Evolutionary conservation across 2,797 vertebrate species (phyloP).

Genomic region (Chromobotia macracanthus): DNA sequence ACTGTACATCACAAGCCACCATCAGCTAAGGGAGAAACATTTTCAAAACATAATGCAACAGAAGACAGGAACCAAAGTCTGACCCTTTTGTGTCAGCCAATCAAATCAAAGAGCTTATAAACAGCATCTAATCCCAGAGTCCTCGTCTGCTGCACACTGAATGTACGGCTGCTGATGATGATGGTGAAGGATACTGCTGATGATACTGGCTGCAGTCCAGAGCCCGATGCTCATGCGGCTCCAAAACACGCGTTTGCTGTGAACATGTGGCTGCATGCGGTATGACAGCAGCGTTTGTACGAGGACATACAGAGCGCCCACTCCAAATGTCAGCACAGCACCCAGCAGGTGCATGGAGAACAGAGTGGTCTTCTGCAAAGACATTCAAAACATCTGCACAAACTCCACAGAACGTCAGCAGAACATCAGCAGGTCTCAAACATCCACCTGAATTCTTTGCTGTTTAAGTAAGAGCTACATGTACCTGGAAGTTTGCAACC

Average conservation of each 20-base stretch:
- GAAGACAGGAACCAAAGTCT: too few relatives aligned
- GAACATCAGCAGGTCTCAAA: too few relatives aligned
- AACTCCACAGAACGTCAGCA: too few relatives aligned
- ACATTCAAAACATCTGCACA: not conserved
- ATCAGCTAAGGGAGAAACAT: too few relatives aligned
- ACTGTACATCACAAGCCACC: too few relatives aligned
- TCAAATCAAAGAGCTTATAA: too few relatives aligned
- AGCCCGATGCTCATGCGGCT: conserved; percentile 75
- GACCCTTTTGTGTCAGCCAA: too few relatives aligned
- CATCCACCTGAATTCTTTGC: not conserved
- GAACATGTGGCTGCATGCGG: conserved; percentile 87
- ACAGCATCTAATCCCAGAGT: too few relatives aligned
- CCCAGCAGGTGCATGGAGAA: conserved; percentile 84
- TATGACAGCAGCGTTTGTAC: conserved; percentile 83
- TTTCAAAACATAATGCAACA: too few relatives aligned
- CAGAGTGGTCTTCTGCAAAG: conserved; percentile 81
- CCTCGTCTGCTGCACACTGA: too few relatives aligned
- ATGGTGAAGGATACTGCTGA: conserved; percentile 88
- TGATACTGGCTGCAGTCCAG: conserved; percentile 83
- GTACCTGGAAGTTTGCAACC: conserved; percentile 93
- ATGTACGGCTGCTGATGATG: not conserved
- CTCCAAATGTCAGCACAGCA: conserved; percentile 83
- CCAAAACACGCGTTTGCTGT: conserved; percentile 81
- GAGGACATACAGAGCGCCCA: conserved; percentile 88
- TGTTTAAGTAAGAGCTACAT: not conserved